Percentiles rank a stretch among this genome's conserved stretches.
Conservation (phyloP, 92 coral and sea anemone genomes). For the Isaurus tuberculatus region DNA sequence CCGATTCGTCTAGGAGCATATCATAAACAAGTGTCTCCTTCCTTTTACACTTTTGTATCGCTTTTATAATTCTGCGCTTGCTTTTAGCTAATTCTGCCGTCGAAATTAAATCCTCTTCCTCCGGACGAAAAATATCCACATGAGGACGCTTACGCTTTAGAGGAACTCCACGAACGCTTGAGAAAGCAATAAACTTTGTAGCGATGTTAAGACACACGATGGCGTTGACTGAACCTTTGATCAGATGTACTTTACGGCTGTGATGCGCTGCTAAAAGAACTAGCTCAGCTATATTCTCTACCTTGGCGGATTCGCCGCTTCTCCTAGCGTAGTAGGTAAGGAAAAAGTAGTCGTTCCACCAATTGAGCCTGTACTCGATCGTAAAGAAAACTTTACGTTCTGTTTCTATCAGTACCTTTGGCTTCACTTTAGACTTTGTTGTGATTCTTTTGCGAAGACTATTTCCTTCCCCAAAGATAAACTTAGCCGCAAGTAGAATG, state of each 20-base stretch:
- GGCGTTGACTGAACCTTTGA: conserved; percentile 6
- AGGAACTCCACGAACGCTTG: conserved; percentile 19
- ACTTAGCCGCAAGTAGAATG: conserved; percentile 34
- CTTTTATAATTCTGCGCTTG: conserved; percentile 5
- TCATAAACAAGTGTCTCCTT: conserved; percentile 28
- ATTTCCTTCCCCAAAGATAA: conserved; percentile 12
- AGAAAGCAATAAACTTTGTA: conserved; percentile 27
- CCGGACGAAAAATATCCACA: conserved; percentile 11
- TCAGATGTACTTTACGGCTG: conserved; percentile 11
- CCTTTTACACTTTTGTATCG: conserved; percentile 26
- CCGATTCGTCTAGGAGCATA: conserved; percentile 9
- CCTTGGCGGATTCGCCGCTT: not conserved
- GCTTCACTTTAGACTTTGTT: conserved; percentile 30
- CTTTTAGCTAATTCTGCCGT: not conserved
- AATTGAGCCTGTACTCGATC: conserved; percentile 31
- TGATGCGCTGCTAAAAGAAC: conserved; percentile 27
- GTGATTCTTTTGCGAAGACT: conserved; percentile 17
- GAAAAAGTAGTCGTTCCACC: conserved; percentile 26
- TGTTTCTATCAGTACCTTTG: conserved; percentile 22
- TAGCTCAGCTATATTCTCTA: conserved; percentile 17
- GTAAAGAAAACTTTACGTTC: conserved; percentile 19
- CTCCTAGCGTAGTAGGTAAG: conserved; percentile 19
- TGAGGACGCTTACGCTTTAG: conserved; percentile 15
- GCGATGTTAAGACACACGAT: conserved; percentile 33
- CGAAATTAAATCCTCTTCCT: conserved; percentile 4